phyloP scores from a whole-genome alignment of 2,113 vertebrate genomes.

The Platysteira castanea region DNA sequence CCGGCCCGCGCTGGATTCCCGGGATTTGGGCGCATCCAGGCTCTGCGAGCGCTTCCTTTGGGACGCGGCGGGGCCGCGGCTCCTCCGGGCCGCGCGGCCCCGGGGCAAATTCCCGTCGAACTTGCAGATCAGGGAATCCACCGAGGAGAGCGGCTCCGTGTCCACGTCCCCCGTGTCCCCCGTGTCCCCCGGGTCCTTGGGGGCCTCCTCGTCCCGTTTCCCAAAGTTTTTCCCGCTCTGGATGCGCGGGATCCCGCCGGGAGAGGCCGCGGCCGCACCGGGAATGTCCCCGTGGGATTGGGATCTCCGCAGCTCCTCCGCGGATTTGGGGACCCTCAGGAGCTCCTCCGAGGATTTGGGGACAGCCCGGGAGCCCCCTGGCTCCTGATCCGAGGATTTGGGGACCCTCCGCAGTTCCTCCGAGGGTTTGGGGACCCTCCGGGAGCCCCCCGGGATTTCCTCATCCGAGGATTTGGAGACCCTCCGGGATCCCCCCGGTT shows the following conservation, averaged over 20 bases:
- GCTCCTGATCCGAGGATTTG: too few species aligned
- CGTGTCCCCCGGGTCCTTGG: not conserved
- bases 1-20: not conserved
- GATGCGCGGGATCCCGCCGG: not conserved
- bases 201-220: fast-evolving
- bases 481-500: too few species aligned
- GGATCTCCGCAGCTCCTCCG: not conserved
- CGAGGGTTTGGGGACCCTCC: too few species aligned
- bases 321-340: too few species aligned
- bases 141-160: not conserved
- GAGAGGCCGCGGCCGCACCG: not conserved
- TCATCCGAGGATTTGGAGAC: not conserved
- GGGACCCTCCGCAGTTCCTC: not conserved
- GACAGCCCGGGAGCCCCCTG: too few species aligned
- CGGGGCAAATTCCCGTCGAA: not conserved
- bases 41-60: not conserved
- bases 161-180: not conserved
- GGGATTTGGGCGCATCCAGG: not conserved
- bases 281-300: not conserved
- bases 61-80: not conserved
- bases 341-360: too few species aligned
- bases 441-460: too few species aligned
- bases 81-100: not conserved
- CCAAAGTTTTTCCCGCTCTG: not conserved
- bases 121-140: not conserved